Conservation (phyloP, 2,888 invertebrate species). For the Cataglyphis altisquamis region DNA sequence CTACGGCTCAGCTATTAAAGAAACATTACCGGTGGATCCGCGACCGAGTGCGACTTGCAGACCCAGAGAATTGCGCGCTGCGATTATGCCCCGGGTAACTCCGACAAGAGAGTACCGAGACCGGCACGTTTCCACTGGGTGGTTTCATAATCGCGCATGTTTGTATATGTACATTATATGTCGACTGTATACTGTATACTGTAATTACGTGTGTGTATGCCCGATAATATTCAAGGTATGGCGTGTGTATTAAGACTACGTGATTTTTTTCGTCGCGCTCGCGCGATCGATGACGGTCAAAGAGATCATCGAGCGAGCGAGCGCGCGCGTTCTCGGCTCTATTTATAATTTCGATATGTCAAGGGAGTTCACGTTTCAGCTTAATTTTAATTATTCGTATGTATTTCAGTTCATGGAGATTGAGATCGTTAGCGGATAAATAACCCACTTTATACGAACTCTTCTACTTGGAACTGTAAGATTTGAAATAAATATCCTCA, state of each 20-base stretch:
- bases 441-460: neutral
- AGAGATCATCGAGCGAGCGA: slow-evolving; percentile 21
- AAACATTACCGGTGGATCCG: slow-evolving; percentile 79
- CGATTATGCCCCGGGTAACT: slow-evolving; percentile 69
- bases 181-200: slow-evolving; percentile 80
- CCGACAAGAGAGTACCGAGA: slow-evolving; percentile 52
- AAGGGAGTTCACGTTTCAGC: slow-evolving; percentile 43
- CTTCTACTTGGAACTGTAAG: neutral
- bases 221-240: slow-evolving; percentile 81
- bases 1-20: slow-evolving; percentile 84
- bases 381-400: slow-evolving; percentile 6
- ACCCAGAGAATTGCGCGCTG: slow-evolving; percentile 75
- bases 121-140: slow-evolving; percentile 70
- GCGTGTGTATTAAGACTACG: slow-evolving; percentile 73
- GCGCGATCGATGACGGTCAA: slow-evolving; percentile 36
- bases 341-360: slow-evolving; percentile 8
- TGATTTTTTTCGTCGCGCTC: slow-evolving; percentile 48
- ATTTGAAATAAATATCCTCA: neutral
- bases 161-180: slow-evolving; percentile 86
- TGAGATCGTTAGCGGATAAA: neutral
- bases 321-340: neutral
- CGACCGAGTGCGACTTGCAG: slow-evolving; percentile 80
- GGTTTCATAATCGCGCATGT: slow-evolving; percentile 78
- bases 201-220: slow-evolving; percentile 85
- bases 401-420: neutral